Conservation (phyloP, 2,797 vertebrate species). For the Myotis findleyi region DNA sequence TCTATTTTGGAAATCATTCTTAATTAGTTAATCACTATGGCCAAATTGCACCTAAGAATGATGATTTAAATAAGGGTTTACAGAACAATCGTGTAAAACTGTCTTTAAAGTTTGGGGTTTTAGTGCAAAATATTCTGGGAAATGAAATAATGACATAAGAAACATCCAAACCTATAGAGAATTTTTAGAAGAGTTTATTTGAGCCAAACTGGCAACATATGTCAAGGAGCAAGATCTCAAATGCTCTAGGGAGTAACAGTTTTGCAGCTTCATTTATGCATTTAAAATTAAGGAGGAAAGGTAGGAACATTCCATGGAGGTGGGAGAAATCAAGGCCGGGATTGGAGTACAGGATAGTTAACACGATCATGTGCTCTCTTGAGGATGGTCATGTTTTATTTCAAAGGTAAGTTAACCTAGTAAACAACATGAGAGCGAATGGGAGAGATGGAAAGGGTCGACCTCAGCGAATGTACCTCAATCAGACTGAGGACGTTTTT, state of each 20-base stretch:
- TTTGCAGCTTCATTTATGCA: neutral
- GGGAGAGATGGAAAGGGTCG: too few relatives aligned
- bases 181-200: neutral
- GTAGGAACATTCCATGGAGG: neutral
- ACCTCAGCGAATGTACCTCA: too few relatives aligned
- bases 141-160: neutral
- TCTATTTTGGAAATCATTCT: neutral
- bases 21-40: neutral
- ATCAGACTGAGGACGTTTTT: too few relatives aligned
- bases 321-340: neutral
- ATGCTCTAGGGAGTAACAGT: neutral
- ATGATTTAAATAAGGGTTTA: neutral
- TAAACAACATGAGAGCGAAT: too few relatives aligned
- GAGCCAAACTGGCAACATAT: neutral
- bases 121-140: neutral
- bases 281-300: neutral
- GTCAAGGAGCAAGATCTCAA: neutral
- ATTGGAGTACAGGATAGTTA: neutral
- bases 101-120: slow-evolving; percentile 6
- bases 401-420: neutral
- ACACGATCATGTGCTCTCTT: neutral
- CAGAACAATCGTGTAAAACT: neutral
- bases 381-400: neutral
- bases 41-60: neutral
- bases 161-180: neutral